Evolutionary conservation across 2,113 vertebrate genomes (phyloP), one percentile per base, ranked within the genome.

Genomic region (Taxidea taxus): DNA sequence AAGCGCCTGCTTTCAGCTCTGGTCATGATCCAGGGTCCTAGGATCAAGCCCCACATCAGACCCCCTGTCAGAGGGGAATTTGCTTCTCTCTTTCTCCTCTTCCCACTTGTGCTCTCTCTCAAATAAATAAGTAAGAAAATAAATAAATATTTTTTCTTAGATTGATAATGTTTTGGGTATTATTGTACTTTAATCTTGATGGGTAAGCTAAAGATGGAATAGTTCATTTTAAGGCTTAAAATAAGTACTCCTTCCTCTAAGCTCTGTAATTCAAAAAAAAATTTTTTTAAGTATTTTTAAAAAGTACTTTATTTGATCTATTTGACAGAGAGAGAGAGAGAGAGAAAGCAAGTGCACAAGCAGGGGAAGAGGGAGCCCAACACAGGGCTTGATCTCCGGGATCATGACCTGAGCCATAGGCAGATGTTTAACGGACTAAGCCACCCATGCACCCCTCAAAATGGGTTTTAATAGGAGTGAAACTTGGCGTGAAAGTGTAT

Each of bases 211-310:
- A 86, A 92, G 64, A 54, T 49, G 44, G 90, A 74, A 82, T 16
- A 56, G 49, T 44, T 82, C 27, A 89, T 77, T 92, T 92, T 94
- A 86, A 95, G 8, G 29, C 39, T 70, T 89, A 89, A 97, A 80
- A 75, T 5, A n/a, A 20, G 49, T 39, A 81, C 25, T 16, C 39
- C 23, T 87, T 89, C 78, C 62, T 89, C 4, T 82, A 89, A 89
- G 27, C 68, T 96, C 54, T 72, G 20, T 54, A 84, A 91, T 72
- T 84, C n/a, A 81, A 37, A 88, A 54, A 13, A 44, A 23, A 37
- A 54, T 85, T 94, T 96, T 64, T 64, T 14, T 14, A 62, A 31
- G 60, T 29, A 14, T 60, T 27, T 60, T 27, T 27, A 5, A 66
- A 66, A 34, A 34, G 31, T 13, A 66, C 34, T 66, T 66, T 66